These are phyloP conservation scores for Oegoconia quadripuncta DNA, from an alignment of 2,888 invertebrate species.

Conservation along the genomic window DNA sequence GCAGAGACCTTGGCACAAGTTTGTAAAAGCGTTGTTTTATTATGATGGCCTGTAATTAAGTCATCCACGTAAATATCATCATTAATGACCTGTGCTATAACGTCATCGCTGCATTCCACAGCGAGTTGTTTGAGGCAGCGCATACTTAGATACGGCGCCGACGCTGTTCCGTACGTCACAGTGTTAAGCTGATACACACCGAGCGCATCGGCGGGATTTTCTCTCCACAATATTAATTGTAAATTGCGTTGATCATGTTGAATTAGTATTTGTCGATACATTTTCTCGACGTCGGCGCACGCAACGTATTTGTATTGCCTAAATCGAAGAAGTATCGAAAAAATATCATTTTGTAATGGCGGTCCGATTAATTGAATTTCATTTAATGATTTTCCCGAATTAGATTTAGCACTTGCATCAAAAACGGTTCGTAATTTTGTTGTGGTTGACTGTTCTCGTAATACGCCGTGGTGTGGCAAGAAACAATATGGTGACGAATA, in stretches of 20 bases:
- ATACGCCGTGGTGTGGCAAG: slow-evolving; percentile 20
- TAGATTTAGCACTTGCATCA: slow-evolving; percentile 15
- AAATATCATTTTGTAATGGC: slow-evolving; percentile 25
- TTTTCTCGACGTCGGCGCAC: slow-evolving; percentile 30
- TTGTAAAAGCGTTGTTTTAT: too few species aligned
- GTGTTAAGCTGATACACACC: slow-evolving; percentile 25
- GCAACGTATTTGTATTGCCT: slow-evolving; percentile 25
- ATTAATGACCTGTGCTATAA: slow-evolving; percentile 20
- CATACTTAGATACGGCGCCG: slow-evolving; percentile 32
- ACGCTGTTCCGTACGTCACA: too few species aligned
- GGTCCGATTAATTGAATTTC: slow-evolving; percentile 27
- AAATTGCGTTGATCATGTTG: slow-evolving; percentile 25
- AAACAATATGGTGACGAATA: slow-evolving; percentile 15
- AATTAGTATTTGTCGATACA: slow-evolving; percentile 32
- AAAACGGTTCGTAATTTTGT: slow-evolving; percentile 21
- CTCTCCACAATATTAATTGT: slow-evolving; percentile 37
- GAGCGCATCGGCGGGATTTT: slow-evolving; percentile 21
- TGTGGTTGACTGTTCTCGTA: slow-evolving; percentile 12
- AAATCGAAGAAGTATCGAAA: slow-evolving; percentile 28
- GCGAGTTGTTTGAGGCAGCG: slow-evolving; percentile 32
- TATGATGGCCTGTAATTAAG: slow-evolving; percentile 13
- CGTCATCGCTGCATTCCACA: slow-evolving; percentile 26
- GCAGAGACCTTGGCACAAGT: too few species aligned
- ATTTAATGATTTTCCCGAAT: slow-evolving; percentile 21
- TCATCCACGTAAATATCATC: slow-evolving; percentile 21